A percentile compares a stretch with the other conserved stretches of the same genome.
These are phyloP conservation scores for Cyclopterus lumpus DNA, from an alignment of 2,797 vertebrate species.

Conservation along the genomic window DNA sequence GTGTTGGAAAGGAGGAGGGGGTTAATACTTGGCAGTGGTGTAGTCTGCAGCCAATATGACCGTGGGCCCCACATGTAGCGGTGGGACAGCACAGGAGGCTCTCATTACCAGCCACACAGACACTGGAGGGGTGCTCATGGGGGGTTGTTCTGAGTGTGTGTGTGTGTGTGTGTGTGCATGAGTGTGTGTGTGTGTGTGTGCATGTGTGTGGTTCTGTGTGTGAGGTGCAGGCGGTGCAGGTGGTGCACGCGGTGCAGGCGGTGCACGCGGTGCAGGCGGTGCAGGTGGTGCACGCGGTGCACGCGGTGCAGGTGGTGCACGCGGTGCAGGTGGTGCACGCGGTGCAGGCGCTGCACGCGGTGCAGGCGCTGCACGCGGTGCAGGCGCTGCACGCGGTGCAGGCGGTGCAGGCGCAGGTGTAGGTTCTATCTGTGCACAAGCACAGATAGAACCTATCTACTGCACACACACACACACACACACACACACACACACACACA, in stretches of 20 bases:
- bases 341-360: too few relatives aligned
- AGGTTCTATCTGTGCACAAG: too few relatives aligned
- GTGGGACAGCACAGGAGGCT: slow-evolving; percentile 49
- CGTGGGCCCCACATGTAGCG: slow-evolving; percentile 68
- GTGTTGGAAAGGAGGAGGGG: slow-evolving; percentile 55
- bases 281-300: too few relatives aligned
- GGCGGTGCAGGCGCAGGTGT: too few relatives aligned
- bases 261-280: too few relatives aligned
- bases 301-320: too few relatives aligned
- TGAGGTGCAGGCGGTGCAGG: too few relatives aligned
- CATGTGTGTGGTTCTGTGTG: slow-evolving; percentile 8
- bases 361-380: too few relatives aligned
- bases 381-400: too few relatives aligned
- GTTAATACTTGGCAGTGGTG: slow-evolving; percentile 48
- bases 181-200: neutral
- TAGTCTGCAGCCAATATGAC: slow-evolving; percentile 52
- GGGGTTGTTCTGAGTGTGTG: slow-evolving; percentile 2
- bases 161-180: slow-evolving; percentile 3
- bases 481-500: neutral
- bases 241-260: too few relatives aligned
- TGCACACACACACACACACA: neutral
- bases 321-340: too few relatives aligned
- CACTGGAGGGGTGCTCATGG: slow-evolving; percentile 12
- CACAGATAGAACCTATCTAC: slow-evolving; percentile 14
- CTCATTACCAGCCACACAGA: slow-evolving; percentile 72